Evolutionary conservation across 2,888 invertebrate species (phyloP).

Genomic region (Cabera pusaria): DNA sequence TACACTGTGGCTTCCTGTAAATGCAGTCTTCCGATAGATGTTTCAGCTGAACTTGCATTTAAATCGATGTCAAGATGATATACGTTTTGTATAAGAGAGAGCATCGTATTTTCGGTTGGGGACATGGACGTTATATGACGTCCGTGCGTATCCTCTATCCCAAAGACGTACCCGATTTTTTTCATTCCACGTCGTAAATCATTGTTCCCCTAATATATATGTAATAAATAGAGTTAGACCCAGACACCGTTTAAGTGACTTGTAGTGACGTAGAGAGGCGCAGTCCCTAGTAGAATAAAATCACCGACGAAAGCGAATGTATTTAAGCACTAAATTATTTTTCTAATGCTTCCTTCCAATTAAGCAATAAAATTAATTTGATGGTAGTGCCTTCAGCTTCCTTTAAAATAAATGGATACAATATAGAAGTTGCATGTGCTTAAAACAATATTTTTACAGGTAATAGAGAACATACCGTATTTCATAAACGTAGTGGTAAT

Average conservation of each 20-base stretch:
- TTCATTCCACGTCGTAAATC: slow-evolving; percentile 60
- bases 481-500: slow-evolving; percentile 74
- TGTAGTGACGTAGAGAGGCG: slow-evolving; percentile 58
- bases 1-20: slow-evolving; percentile 80
- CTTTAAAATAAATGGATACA: slow-evolving; percentile 60
- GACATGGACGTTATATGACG: slow-evolving; percentile 32
- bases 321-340: slow-evolving; percentile 74
- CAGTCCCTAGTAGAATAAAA: slow-evolving; percentile 50
- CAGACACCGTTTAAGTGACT: slow-evolving; percentile 47
- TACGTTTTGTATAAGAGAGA: slow-evolving; percentile 39
- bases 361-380: slow-evolving; percentile 76
- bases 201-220: slow-evolving; percentile 53
- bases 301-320: slow-evolving; percentile 63
- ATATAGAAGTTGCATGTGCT: slow-evolving; percentile 75
- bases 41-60: slow-evolving; percentile 78
- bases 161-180: slow-evolving; percentile 35
- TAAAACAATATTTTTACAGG: slow-evolving; percentile 80
- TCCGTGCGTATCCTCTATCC: slow-evolving; percentile 33
- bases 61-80: slow-evolving; percentile 59
- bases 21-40: slow-evolving; percentile 82
- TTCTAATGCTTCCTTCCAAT: slow-evolving; percentile 76
- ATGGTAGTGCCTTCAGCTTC: slow-evolving; percentile 82
- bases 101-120: slow-evolving; percentile 32
- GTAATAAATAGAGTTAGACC: slow-evolving; percentile 43
- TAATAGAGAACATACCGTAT: slow-evolving; percentile 76